These are phyloP conservation scores for Varanus salvator DNA, from an alignment of 2,113 vertebrate genomes.

Conservation along the genomic window DNA sequence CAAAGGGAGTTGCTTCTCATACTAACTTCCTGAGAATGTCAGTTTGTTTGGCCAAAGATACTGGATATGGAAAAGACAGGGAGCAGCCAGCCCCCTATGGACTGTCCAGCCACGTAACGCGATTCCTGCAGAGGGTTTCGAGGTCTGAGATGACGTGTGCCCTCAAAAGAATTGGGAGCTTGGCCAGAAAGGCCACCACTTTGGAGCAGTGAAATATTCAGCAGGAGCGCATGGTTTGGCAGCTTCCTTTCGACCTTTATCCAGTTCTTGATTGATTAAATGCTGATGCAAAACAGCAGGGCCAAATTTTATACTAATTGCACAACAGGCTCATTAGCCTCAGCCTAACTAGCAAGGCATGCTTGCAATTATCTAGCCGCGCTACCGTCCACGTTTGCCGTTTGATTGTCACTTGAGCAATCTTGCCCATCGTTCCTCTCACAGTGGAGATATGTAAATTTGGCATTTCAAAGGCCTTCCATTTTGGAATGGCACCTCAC, in stretches of 20 bases:
- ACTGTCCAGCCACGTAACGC: neutral
- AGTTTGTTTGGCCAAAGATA: neutral
- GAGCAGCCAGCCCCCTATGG: neutral
- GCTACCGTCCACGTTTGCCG: neutral
- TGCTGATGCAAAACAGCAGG: conserved; percentile 26
- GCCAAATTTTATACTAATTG: conserved; percentile 24
- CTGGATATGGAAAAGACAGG: neutral
- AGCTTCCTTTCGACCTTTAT: conserved; percentile 17
- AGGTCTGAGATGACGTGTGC: neutral
- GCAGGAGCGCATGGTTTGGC: neutral
- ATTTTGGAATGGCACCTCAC: neutral
- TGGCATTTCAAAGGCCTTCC: neutral
- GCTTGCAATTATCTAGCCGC: conserved; percentile 6
- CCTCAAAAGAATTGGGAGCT: neutral
- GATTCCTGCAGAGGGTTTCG: neutral
- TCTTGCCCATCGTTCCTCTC: conserved; percentile 9
- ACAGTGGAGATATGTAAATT: neutral
- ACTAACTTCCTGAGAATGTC: neutral
- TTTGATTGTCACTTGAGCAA: conserved; percentile 13
- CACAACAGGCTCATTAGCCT: conserved; percentile 13
- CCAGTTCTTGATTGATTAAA: conserved; percentile 19
- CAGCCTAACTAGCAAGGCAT: neutral
- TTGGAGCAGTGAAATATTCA: neutral
- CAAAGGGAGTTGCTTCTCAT: neutral
- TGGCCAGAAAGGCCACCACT: neutral